Evolutionary conservation across 2,113 vertebrate species (phyloP).

Genomic region (Willisornis vidua): DNA sequence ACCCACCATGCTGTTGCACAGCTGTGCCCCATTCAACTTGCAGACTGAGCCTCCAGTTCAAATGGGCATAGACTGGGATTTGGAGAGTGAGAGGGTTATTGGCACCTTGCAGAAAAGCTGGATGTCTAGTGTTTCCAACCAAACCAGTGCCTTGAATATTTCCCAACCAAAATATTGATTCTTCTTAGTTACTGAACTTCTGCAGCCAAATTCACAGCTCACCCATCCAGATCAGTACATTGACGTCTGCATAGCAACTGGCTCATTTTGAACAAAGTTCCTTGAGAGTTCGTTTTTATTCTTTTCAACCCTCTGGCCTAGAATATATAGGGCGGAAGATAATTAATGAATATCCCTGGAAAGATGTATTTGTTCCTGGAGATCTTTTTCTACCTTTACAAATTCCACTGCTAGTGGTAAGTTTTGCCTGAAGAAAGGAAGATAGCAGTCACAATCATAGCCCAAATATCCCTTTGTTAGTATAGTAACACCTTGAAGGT

Average conservation of each 20-base stretch:
- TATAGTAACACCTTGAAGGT: background rate
- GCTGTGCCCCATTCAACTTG: background rate
- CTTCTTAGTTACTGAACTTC: conserved; percentile 19
- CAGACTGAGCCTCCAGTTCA: background rate
- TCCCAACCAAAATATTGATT: conserved; percentile 42
- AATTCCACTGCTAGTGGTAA: background rate
- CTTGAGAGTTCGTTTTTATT: background rate
- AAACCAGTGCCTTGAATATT: background rate
- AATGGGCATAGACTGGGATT: background rate
- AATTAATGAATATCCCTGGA: background rate
- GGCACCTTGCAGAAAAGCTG: background rate
- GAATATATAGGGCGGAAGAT: background rate
- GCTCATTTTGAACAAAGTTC: background rate
- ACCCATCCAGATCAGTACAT: background rate
- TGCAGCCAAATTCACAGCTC: conserved; percentile 1
- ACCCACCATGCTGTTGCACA: background rate
- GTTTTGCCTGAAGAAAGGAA: background rate
- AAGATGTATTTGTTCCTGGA: background rate
- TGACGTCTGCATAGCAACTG: background rate
- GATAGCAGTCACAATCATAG: background rate
- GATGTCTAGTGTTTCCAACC: background rate
- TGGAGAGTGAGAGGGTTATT: background rate
- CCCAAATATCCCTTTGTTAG: background rate
- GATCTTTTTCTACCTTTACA: background rate
- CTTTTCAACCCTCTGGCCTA: background rate